These are phyloP conservation scores for Mystacides longicornis DNA, from an alignment of 2,888 invertebrate species.

Conservation along the genomic window DNA sequence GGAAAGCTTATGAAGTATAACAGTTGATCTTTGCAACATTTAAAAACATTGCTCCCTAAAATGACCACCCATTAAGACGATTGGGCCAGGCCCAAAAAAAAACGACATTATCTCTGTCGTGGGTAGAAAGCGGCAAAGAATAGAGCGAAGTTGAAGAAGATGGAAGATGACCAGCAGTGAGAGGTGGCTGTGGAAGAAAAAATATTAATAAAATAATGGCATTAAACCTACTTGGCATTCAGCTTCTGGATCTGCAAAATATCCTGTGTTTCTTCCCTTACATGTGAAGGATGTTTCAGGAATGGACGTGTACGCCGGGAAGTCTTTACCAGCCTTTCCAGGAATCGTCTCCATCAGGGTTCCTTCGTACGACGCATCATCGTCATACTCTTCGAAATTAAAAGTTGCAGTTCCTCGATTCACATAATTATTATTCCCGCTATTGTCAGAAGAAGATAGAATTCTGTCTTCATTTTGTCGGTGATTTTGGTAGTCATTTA, in stretches of 20 bases:
- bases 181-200: too few relatives aligned
- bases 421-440: neutral
- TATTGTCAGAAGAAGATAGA: neutral
- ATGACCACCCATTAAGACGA: too few relatives aligned
- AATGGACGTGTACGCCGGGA: constrained; percentile 37
- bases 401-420: constrained; percentile 9
- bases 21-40: too few relatives aligned
- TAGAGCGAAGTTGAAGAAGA: too few relatives aligned
- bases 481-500: constrained; percentile 9
- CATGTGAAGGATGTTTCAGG: constrained; percentile 42
- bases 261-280: constrained; percentile 37
- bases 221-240: constrained; percentile 37
- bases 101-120: too few relatives aligned
- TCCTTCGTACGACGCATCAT: constrained; percentile 25
- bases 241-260: constrained; percentile 43
- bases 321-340: constrained; percentile 40
- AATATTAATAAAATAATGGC: neutral
- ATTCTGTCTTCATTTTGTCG: neutral
- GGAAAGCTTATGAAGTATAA: too few relatives aligned
- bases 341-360: constrained; percentile 34
- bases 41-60: too few relatives aligned
- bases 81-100: too few relatives aligned
- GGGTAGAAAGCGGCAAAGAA: too few relatives aligned
- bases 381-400: constrained; percentile 9
- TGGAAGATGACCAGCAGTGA: too few relatives aligned